These are phyloP conservation scores for Petromus typicus DNA, from an alignment of 2,113 vertebrate species.

Conservation along the genomic window DNA sequence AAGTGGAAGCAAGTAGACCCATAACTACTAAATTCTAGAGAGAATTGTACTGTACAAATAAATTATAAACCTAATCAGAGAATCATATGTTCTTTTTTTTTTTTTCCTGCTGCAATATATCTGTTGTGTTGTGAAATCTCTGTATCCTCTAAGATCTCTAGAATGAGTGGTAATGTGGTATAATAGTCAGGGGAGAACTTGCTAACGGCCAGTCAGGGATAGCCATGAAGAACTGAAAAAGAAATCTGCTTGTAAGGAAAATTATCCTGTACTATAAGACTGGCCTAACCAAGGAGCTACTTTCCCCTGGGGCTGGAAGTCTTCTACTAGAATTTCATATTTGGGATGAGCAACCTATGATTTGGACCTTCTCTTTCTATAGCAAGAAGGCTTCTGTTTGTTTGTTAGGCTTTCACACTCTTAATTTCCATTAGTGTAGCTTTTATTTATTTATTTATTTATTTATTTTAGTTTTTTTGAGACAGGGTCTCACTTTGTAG, in stretches of 20 bases:
- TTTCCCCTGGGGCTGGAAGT: neutral
- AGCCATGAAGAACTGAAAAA: neutral
- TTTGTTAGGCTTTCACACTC: neutral
- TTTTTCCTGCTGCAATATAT: neutral
- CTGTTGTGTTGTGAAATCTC: neutral
- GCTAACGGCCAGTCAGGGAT: accelerated
- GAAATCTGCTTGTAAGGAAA: neutral
- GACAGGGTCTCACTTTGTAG: too few species aligned
- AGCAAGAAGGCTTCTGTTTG: neutral
- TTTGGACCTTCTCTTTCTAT: neutral
- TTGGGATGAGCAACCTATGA: neutral
- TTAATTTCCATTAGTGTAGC: neutral
- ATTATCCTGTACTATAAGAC: neutral
- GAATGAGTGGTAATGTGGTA: neutral
- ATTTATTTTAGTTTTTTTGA: too few species aligned
- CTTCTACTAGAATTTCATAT: neutral
- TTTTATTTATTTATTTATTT: too few species aligned
- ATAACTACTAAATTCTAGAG: neutral
- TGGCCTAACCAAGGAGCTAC: neutral
- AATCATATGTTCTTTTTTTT: neutral
- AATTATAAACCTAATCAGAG: neutral
- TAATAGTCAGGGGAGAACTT: neutral
- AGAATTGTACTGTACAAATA: neutral
- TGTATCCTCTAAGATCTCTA: neutral
- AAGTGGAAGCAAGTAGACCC: neutral